These are phyloP conservation scores for Trichacis sp. DNA, from an alignment of 2,888 invertebrate genomes.

Conservation along the genomic window DNA sequence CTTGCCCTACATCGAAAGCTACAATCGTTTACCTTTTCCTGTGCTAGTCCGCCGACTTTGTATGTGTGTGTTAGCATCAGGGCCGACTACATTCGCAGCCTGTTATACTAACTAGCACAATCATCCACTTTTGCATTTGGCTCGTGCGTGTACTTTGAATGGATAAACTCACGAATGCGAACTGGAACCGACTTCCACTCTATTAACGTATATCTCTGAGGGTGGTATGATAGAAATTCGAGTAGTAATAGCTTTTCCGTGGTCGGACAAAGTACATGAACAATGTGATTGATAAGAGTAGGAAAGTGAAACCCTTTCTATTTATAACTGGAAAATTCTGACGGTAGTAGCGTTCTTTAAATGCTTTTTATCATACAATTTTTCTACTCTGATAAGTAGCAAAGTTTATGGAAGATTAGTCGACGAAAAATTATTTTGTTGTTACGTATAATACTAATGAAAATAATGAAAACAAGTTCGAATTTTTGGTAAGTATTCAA, in stretches of 20 bases:
- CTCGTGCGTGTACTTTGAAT: conserved; percentile 24
- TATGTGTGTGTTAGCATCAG: conserved; percentile 28
- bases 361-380: no score
- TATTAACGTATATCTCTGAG: conserved; percentile 13
- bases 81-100: conserved; percentile 5
- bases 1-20: conserved; percentile 60
- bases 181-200: conserved; percentile 47
- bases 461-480: no score
- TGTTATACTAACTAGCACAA: conserved; percentile 4
- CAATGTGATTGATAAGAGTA: conserved; percentile 42
- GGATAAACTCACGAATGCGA: conserved; percentile 32
- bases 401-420: no score
- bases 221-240: conserved; percentile 21
- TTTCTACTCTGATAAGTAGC: no score
- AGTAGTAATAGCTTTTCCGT: conserved; percentile 7
- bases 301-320: no score
- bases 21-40: conserved; percentile 46
- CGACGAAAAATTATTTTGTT: no score
- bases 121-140: conserved; percentile 20
- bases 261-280: conserved; percentile 22
- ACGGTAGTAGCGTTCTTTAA: no score
- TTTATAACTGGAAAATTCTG: no score
- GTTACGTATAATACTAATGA: no score
- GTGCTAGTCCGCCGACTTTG: conserved; percentile 22
- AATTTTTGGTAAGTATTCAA: no score